phyloP scores from a whole-genome alignment of 2,888 invertebrate genomes.

The Nymphalis c-album region DNA sequence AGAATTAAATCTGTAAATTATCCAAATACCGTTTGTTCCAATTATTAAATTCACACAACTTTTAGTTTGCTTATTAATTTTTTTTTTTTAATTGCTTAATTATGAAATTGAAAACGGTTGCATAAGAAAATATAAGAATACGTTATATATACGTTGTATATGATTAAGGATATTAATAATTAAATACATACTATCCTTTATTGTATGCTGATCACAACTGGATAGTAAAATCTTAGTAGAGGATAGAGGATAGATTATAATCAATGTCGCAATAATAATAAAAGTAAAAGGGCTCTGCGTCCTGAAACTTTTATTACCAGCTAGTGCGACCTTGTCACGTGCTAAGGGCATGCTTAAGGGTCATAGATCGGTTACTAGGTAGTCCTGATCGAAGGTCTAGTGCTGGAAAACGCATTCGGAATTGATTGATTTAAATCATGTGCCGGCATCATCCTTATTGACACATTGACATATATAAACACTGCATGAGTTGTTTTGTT shows the following conservation, averaged over 20 bases:
- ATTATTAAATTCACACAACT: neutral
- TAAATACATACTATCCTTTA: neutral
- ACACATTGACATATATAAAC: constrained; percentile 9
- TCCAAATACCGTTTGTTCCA: neutral
- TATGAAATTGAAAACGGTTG: neutral
- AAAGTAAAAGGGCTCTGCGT: constrained; percentile 61
- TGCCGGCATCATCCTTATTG: constrained; percentile 39
- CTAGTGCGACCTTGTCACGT: constrained; percentile 69
- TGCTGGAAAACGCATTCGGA: constrained; percentile 58
- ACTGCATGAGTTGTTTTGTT: neutral
- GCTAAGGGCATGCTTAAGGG: constrained; percentile 69
- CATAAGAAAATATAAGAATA: neutral
- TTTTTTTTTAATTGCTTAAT: neutral
- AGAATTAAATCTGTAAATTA: neutral
- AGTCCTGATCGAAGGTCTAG: constrained; percentile 58
- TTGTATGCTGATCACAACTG: constrained; percentile 24
- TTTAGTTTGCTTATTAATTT: neutral
- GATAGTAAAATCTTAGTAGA: constrained; percentile 37
- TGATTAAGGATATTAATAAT: constrained; percentile 4
- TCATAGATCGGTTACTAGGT: constrained; percentile 53
- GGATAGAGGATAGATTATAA: constrained; percentile 51
- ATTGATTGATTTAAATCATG: constrained; percentile 54
- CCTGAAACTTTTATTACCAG: constrained; percentile 46
- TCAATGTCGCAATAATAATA: constrained; percentile 63
- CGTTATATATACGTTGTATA: neutral